These are phyloP conservation scores for Thunnus albacares DNA, from an alignment of 2,797 vertebrate genomes.

Conservation along the genomic window DNA sequence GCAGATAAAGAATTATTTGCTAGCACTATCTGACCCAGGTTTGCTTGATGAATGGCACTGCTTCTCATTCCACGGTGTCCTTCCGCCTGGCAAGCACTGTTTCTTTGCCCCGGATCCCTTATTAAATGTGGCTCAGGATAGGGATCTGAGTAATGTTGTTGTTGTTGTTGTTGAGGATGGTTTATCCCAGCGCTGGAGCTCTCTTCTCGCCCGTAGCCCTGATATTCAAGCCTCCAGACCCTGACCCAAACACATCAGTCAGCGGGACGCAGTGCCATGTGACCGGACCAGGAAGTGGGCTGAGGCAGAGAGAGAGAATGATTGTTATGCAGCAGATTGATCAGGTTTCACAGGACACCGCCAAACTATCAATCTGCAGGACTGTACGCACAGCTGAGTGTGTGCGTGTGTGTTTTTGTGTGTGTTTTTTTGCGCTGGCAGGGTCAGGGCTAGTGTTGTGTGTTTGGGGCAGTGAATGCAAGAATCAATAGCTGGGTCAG, in stretches of 20 bases:
- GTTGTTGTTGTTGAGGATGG: slow-evolving; percentile 61
- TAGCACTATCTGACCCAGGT: slow-evolving; percentile 51
- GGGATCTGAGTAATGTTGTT: slow-evolving; percentile 76
- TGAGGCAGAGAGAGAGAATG: slow-evolving; percentile 50
- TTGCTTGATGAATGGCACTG: slow-evolving; percentile 61
- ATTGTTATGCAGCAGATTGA: slow-evolving; percentile 79
- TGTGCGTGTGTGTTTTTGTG: slow-evolving; percentile 19
- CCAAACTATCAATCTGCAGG: slow-evolving; percentile 76
- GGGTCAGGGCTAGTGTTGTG: slow-evolving; percentile 72
- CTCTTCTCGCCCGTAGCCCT: slow-evolving; percentile 43
- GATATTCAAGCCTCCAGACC: slow-evolving; percentile 75
- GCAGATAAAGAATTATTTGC: slow-evolving; percentile 59
- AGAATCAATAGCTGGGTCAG: slow-evolving; percentile 84
- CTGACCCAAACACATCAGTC: slow-evolving; percentile 80
- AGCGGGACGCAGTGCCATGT: slow-evolving; percentile 68
- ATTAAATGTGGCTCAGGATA: slow-evolving; percentile 71
- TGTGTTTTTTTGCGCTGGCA: slow-evolving; percentile 32
- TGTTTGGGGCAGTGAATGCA: slow-evolving; percentile 72
- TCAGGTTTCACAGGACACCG: slow-evolving; percentile 76
- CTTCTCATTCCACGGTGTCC: slow-evolving; percentile 57
- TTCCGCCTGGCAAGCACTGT: slow-evolving; percentile 23
- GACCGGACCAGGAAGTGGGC: slow-evolving; percentile 76
- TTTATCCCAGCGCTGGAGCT: slow-evolving; percentile 57
- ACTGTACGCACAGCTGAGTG: slow-evolving; percentile 66
- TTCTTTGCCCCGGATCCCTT: slow-evolving; percentile 55